Conservation (phyloP, 2,888 invertebrate species). For the Syrista parreyssii region DNA sequence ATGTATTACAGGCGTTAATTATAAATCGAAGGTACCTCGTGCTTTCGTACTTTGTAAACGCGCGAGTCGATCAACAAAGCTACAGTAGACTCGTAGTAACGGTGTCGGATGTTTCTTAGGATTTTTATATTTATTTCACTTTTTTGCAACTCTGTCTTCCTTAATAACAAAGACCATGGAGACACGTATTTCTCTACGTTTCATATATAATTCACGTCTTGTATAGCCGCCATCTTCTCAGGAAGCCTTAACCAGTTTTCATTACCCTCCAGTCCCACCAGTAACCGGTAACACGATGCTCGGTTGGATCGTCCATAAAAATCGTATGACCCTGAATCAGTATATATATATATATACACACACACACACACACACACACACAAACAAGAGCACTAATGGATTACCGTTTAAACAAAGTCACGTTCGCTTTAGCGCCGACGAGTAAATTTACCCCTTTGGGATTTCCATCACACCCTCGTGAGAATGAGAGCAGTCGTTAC, state of each 20-base stretch:
- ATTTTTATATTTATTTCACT: neutral
- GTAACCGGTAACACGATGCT: neutral
- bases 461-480: neutral
- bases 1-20: neutral
- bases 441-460: neutral
- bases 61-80: neutral
- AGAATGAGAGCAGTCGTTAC: too few relatives aligned
- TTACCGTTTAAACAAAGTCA: neutral
- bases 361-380: too few relatives aligned
- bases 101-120: neutral
- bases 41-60: neutral
- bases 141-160: too few relatives aligned
- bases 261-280: neutral
- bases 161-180: too few relatives aligned
- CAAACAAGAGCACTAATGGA: neutral
- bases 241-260: neutral
- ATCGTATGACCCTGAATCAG: neutral
- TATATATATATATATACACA: neutral
- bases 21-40: neutral
- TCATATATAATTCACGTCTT: neutral
- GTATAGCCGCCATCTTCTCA: neutral
- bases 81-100: too few relatives aligned
- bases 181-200: too few relatives aligned
- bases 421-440: neutral
- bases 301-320: neutral